phyloP scores from a whole-genome alignment of 2,888 invertebrate genomes.

The Chorisops tibialis region DNA sequence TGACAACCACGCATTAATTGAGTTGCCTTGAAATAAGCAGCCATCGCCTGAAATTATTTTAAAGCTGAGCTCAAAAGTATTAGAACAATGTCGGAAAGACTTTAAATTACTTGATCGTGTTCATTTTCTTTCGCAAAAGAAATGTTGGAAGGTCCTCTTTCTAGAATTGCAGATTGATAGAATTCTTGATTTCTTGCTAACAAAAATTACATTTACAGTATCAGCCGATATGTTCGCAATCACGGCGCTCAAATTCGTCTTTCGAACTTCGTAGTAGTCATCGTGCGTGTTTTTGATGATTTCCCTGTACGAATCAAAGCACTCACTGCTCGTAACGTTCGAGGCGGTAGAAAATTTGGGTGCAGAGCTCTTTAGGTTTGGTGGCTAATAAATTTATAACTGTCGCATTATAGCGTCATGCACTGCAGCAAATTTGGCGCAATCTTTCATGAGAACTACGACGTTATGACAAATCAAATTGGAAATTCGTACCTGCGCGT shows the following conservation, averaged over 20 bases:
- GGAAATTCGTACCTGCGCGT: too few relatives aligned
- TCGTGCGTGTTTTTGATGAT: slow-evolving; percentile 88
- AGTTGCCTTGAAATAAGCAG: slow-evolving; percentile 97
- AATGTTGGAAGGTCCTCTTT: too few relatives aligned
- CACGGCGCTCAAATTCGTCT: slow-evolving; percentile 91
- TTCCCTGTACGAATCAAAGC: slow-evolving; percentile 79
- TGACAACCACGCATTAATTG: slow-evolving; percentile 97
- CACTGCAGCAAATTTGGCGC: slow-evolving; percentile 20
- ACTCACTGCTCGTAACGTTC: slow-evolving; percentile 84
- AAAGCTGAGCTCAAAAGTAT: slow-evolving; percentile 11
- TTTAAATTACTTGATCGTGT: slow-evolving; percentile 72
- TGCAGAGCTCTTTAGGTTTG: slow-evolving; percentile 75
- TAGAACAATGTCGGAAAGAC: background rate
- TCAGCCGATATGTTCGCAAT: slow-evolving; percentile 72
- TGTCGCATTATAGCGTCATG: too few relatives aligned
- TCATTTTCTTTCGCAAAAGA: slow-evolving; percentile 97
- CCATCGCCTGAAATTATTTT: slow-evolving; percentile 81
- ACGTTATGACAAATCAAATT: too few relatives aligned
- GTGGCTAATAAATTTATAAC: too few relatives aligned
- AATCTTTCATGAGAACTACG: background rate
- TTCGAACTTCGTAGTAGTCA: slow-evolving; percentile 93
- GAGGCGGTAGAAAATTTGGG: slow-evolving; percentile 84
- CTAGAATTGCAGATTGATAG: too few relatives aligned
- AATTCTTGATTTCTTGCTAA: too few relatives aligned
- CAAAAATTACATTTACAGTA: slow-evolving; percentile 55